phyloP scores from a whole-genome alignment of 2,888 invertebrate species.

The Drepanosiphum platanoidis region DNA sequence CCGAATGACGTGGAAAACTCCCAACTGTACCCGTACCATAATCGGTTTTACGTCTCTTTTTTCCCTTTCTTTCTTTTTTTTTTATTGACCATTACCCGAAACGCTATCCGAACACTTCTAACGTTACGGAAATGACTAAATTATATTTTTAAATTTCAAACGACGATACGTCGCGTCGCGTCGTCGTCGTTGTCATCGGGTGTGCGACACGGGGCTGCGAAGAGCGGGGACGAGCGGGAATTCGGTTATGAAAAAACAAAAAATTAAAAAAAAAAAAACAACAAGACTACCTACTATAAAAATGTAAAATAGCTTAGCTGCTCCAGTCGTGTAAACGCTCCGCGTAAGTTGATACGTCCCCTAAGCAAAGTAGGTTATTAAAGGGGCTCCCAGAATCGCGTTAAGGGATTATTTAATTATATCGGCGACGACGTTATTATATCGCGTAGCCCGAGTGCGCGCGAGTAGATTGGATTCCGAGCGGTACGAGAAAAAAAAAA shows the following conservation, averaged over 20 bases:
- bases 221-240: slow-evolving; percentile 9
- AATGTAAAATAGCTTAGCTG: slow-evolving; percentile 48
- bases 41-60: neutral
- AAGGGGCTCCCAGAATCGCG: slow-evolving; percentile 55
- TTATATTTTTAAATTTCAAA: neutral
- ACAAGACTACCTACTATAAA: slow-evolving; percentile 50
- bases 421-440: slow-evolving; percentile 62
- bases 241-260: slow-evolving; percentile 61
- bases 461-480: slow-evolving; percentile 59
- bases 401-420: slow-evolving; percentile 62
- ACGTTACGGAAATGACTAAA: neutral
- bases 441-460: slow-evolving; percentile 27
- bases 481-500: neutral
- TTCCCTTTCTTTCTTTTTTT: neutral
- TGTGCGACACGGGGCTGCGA: neutral
- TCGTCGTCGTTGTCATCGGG: neutral
- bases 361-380: slow-evolving; percentile 56
- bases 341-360: slow-evolving; percentile 58
- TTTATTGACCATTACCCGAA: neutral
- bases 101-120: neutral
- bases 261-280: slow-evolving; percentile 27
- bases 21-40: no score
- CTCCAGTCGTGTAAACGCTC: slow-evolving; percentile 33
- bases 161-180: neutral
- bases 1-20: neutral